A percentile compares a stretch with the other conserved stretches of the same genome.
Evolutionary conservation across 2,888 invertebrate genomes (phyloP).

Genomic region (Cistogaster globosa): DNA sequence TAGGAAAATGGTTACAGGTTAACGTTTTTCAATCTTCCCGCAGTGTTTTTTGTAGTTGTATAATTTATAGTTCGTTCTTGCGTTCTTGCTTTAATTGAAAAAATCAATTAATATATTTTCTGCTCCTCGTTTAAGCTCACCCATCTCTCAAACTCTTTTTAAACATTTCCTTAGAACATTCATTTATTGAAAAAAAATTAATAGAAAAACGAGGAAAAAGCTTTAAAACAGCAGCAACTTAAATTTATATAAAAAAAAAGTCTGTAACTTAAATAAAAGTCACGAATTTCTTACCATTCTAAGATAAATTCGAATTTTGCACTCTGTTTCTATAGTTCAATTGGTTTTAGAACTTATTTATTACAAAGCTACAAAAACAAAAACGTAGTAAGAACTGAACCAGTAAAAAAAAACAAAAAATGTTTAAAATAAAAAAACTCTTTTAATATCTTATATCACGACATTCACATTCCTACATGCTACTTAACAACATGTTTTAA

Average conservation of each 20-base stretch:
- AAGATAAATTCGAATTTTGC: conserved; percentile 42
- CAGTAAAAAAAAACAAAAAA: background rate
- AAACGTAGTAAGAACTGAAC: background rate
- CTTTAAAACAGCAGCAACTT: conserved; percentile 22
- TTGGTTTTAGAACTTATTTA: conserved; percentile 30
- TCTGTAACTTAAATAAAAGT: conserved; percentile 58
- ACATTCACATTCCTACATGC: conserved; percentile 72
- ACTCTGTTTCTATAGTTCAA: conserved; percentile 47
- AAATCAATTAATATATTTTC: conserved; percentile 69
- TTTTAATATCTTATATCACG: conserved; percentile 72
- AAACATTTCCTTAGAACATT: conserved; percentile 19
- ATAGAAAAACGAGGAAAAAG: conserved; percentile 15
- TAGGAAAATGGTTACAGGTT: conserved; percentile 24
- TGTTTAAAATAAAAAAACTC: conserved; percentile 37
- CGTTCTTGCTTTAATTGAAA: conserved; percentile 59
- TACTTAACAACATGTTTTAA: conserved; percentile 72
- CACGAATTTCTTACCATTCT: conserved; percentile 66
- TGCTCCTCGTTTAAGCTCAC: conserved; percentile 35
- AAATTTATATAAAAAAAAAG: conserved; percentile 46
- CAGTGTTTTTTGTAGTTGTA: background rate
- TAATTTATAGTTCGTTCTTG: conserved; percentile 10
- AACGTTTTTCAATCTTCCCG: conserved; percentile 18
- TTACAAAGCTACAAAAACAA: conserved; percentile 4
- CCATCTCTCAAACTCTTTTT: conserved; percentile 1
- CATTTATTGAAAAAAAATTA: background rate